Evolutionary conservation across 2,113 vertebrate species (phyloP).

Genomic region (Lynx canadensis): DNA sequence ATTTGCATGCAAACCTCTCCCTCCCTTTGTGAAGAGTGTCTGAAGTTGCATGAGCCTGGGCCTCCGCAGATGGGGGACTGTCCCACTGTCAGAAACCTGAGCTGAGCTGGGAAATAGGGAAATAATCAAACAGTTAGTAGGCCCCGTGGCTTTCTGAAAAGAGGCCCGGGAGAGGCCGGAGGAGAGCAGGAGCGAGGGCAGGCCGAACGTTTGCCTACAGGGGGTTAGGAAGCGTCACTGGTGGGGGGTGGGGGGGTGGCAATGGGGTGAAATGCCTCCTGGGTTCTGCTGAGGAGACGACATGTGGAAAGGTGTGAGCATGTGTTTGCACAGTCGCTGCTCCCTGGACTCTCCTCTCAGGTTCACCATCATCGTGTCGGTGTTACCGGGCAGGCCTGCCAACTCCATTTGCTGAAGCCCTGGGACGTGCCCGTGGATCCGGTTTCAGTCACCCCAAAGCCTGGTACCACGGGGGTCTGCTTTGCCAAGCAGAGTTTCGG

Average conservation of each 20-base stretch:
- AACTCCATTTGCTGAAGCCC: background rate
- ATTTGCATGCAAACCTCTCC: background rate
- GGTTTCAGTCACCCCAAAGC: background rate
- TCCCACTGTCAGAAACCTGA: background rate
- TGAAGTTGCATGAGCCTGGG: background rate
- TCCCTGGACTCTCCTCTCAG: too few relatives aligned
- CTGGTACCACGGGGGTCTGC: background rate
- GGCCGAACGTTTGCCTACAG: background rate
- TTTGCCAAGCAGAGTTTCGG: background rate
- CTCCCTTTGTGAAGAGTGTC: background rate
- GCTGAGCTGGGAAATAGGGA: background rate
- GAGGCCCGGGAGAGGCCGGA: background rate
- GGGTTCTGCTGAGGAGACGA: background rate
- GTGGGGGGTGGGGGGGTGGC: background rate
- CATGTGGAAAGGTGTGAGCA: background rate
- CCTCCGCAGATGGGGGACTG: background rate
- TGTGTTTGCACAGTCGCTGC: rapidly evolving
- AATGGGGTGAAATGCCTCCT: rapidly evolving
- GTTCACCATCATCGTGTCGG: too few relatives aligned
- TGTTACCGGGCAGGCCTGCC: rapidly evolving
- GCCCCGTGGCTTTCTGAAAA: background rate
- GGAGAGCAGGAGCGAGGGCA: background rate
- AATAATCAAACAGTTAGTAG: background rate
- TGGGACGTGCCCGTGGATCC: background rate
- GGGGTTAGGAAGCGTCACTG: too few relatives aligned